These are phyloP conservation scores for Fragariocoptes setiger DNA, from an alignment of 1,140 invertebrate genomes.

Conservation along the genomic window DNA sequence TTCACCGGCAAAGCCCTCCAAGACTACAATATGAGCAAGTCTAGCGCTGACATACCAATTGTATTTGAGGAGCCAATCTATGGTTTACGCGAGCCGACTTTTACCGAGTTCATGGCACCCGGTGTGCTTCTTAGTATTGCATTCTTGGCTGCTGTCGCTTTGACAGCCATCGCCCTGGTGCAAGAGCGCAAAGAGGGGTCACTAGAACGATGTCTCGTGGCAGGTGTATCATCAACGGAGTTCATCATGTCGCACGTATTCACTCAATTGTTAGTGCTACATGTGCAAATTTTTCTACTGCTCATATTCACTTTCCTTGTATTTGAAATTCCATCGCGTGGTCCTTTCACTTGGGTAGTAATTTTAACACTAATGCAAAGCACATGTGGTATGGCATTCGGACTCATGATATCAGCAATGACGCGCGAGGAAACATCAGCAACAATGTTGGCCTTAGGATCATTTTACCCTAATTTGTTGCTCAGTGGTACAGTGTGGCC, in stretches of 20 bases:
- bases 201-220: conserved; percentile 58
- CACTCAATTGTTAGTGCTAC: conserved; percentile 71
- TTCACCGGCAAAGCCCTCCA: conserved; percentile 9
- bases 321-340: conserved; percentile 43
- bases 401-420: conserved; percentile 52
- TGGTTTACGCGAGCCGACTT: conserved; percentile 49
- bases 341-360: conserved; percentile 37
- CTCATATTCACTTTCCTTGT: conserved; percentile 48
- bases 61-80: conserved; percentile 52
- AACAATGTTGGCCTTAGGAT: conserved; percentile 63
- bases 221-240: conserved; percentile 54
- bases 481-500: conserved; percentile 70
- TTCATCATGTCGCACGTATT: conserved; percentile 65
- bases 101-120: conserved; percentile 76
- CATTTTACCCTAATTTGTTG: conserved; percentile 65
- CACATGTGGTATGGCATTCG: conserved; percentile 69
- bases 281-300: conserved; percentile 54
- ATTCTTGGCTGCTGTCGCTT: conserved; percentile 73
- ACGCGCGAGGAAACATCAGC: conserved; percentile 66
- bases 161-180: conserved; percentile 63
- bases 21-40: neutral
- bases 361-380: conserved; percentile 38
- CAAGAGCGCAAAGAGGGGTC: conserved; percentile 65
- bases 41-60: conserved; percentile 8
- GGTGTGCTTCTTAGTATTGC: conserved; percentile 80